Conservation (phyloP, 2,797 vertebrate genomes). For the Gephyroberyx darwinii region DNA sequence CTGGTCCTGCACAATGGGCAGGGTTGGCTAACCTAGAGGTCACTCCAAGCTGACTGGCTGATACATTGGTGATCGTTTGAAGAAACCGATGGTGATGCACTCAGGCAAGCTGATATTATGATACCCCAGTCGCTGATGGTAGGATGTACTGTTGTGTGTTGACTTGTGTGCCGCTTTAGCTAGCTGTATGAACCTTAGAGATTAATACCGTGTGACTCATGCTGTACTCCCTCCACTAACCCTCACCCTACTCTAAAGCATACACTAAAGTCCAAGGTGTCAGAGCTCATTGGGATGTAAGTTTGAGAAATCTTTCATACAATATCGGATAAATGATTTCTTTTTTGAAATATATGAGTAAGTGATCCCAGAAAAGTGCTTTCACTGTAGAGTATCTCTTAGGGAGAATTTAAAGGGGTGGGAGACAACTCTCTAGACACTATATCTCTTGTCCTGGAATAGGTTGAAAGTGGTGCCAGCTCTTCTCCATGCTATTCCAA, state of each 20-base stretch:
- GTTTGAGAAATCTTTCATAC: slow-evolving; percentile 20
- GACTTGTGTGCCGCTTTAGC: slow-evolving; percentile 9
- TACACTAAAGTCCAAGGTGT: neutral
- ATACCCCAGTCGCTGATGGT: neutral
- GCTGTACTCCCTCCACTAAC: slow-evolving; percentile 51
- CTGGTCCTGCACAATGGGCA: neutral
- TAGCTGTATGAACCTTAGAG: neutral
- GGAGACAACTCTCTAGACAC: slow-evolving; percentile 62
- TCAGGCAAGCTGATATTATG: neutral
- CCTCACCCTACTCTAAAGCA: slow-evolving; percentile 10
- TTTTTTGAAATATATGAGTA: slow-evolving; percentile 38
- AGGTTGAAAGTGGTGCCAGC: slow-evolving; percentile 87
- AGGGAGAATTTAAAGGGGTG: slow-evolving; percentile 62
- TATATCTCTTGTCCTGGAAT: slow-evolving; percentile 73
- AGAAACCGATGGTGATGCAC: neutral
- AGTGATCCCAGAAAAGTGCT: slow-evolving; percentile 35
- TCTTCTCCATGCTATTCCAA: slow-evolving; percentile 83
- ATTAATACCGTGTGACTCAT: slow-evolving; percentile 5
- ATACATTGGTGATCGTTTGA: slow-evolving; percentile 13
- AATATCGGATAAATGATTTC: slow-evolving; percentile 34
- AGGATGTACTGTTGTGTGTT: slow-evolving; percentile 19
- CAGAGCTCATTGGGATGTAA: slow-evolving; percentile 31
- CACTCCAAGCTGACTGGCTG: neutral
- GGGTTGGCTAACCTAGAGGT: neutral
- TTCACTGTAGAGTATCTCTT: slow-evolving; percentile 53